Base-by-base conservation (phyloP, 2,888 invertebrate species). In the Gari tellinella region DNA sequence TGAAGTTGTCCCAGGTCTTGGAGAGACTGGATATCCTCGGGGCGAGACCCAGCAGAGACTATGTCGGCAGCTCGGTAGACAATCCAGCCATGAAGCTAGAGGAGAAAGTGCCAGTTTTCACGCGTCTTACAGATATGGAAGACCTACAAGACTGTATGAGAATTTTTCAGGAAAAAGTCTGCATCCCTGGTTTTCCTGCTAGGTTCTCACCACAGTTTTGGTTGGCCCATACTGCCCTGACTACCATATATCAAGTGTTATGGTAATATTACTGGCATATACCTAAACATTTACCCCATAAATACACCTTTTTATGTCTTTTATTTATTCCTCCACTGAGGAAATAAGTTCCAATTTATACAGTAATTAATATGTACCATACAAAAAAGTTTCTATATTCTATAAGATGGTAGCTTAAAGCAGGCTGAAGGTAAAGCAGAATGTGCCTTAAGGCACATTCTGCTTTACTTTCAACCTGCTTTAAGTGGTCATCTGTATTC, bases 51-150 rank as follows among this genome's bases (percentile, higher is more conserved):
- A 72, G 75, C 48, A 51, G 65, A 8, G 72, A 80, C 25, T 72
- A 63, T 65, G 48, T 72, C 12, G 74, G 74, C 15, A 66, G 57
- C 5, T 73, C 61, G 56, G 23, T 43, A 23, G 64, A 52, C 45
- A 78, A 78, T 51, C 78, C 78, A 19, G 69, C 70, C 21, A 78
- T 78, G 67, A 60, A 70, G 15, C 55, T 78, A 37, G 78, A 78
- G 46, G 73, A 78, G 37, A 62, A 60, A 48, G 43, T 73, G 26
- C 37, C 66, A n/a, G 26, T 31, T 17, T 78, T 73, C 73, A 67
- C 49, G 21, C 48, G 49, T 19, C 48, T 55, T 0, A 58, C 73
- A 3, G 53, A 46, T 37, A 38, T 77, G 14, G 76, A 70, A 43
- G 80, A 80, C 40, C 23, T 80, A 17, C 52, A 62, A 60, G 66